Evolutionary conservation across 2,113 vertebrate genomes (phyloP).

Genomic region (Callospermophilus lateralis): DNA sequence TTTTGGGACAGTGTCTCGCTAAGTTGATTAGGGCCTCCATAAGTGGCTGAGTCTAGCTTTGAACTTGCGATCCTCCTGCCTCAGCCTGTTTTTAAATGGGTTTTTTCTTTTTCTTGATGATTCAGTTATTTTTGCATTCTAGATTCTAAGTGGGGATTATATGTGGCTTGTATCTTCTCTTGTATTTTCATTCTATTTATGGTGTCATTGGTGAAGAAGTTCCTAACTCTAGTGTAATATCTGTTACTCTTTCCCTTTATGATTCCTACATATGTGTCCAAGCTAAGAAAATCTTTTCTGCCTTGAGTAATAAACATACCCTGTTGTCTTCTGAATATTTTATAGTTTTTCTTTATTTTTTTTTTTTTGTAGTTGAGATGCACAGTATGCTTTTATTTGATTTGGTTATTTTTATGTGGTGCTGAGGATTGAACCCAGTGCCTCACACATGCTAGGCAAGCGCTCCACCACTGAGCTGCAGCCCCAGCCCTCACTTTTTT

Average conservation of each 20-base stretch:
- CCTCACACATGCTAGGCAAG: too few species aligned
- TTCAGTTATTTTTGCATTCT: constrained; percentile 2
- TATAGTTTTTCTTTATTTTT: neutral
- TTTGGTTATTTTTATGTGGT: too few species aligned
- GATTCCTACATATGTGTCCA: neutral
- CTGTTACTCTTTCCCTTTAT: neutral
- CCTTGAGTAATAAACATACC: neutral
- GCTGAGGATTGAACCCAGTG: too few species aligned
- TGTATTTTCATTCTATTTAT: neutral
- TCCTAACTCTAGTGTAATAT: neutral
- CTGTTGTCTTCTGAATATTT: neutral
- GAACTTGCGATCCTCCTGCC: too few species aligned
- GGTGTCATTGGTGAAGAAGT: neutral
- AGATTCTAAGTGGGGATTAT: neutral
- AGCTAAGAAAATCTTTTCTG: neutral
- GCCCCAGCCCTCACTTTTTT: neutral
- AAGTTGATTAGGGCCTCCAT: too few species aligned
- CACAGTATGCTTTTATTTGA: too few species aligned
- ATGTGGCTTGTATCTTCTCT: neutral
- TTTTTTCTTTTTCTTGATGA: neutral
- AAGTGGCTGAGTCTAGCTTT: too few species aligned
- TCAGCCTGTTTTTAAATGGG: neutral
- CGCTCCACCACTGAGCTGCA: too few species aligned
- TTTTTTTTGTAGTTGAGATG: too few species aligned
- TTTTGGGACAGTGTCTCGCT: too few species aligned